Evolutionary conservation across 2,113 vertebrate species (phyloP).

Genomic region (Ceyx cyanopectus): DNA sequence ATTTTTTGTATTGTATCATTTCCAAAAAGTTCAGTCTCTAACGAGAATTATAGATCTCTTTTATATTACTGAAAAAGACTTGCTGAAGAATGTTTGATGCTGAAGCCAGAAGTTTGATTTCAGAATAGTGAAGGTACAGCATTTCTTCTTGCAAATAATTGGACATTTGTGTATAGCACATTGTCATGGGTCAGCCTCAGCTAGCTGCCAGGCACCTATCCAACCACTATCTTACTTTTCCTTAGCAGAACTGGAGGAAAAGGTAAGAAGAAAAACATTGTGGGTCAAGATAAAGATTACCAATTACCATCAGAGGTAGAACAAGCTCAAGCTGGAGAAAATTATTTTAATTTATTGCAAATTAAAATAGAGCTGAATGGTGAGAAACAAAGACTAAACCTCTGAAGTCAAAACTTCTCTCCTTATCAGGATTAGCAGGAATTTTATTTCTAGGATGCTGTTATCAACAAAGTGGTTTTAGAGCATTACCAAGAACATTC

Average conservation of each 20-base stretch:
- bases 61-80: not conserved
- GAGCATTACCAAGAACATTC: not conserved
- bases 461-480: not conserved
- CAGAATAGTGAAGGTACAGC: not conserved
- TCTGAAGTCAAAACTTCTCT: not conserved
- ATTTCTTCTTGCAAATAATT: not conserved
- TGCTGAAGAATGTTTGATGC: not conserved
- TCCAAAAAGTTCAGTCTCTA: not conserved
- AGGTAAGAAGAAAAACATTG: not conserved
- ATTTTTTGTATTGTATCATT: not conserved
- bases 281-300: not conserved
- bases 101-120: not conserved
- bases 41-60: not conserved
- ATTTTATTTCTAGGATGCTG: not conserved
- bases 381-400: not conserved
- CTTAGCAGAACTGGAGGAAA: not conserved
- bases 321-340: not conserved
- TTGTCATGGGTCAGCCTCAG: not conserved
- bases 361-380: not conserved
- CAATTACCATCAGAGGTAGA: not conserved
- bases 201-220: not conserved
- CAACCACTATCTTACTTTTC: not conserved
- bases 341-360: not conserved
- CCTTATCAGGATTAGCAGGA: not conserved
- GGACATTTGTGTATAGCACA: not conserved